phyloP scores from a whole-genome alignment of 2,888 invertebrate species.

The Lycophotia porphyrea region DNA sequence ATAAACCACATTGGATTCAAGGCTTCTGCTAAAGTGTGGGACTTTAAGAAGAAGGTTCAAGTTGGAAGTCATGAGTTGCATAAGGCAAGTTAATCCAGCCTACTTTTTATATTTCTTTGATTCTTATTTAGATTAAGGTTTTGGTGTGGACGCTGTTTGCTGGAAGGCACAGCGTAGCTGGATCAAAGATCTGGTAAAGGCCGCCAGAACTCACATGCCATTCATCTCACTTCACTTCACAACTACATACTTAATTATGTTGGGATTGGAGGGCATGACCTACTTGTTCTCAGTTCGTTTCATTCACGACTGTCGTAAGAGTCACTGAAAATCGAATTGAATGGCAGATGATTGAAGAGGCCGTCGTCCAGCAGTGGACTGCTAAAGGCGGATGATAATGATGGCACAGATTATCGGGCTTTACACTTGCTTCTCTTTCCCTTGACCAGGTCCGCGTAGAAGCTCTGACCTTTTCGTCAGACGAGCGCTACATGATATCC shows the following conservation, averaged over 20 bases:
- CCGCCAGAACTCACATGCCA: background rate
- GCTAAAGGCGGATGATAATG: background rate
- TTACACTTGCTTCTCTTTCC: background rate
- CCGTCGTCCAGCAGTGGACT: background rate
- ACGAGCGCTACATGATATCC: slow-evolving; percentile 95
- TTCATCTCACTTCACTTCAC: background rate
- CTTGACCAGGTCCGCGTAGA: slow-evolving; percentile 93
- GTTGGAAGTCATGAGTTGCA: slow-evolving; percentile 95
- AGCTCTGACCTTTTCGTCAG: slow-evolving; percentile 94
- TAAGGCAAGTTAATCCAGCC: slow-evolving; percentile 89
- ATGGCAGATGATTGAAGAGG: background rate
- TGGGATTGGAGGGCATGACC: background rate
- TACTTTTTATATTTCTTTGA: background rate
- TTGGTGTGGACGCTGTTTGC: background rate
- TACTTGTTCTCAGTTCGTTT: background rate
- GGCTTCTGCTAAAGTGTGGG: slow-evolving; percentile 96
- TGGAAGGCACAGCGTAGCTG: background rate
- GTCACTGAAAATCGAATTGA: background rate
- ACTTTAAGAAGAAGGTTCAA: slow-evolving; percentile 92
- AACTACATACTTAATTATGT: background rate
- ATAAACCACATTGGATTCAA: slow-evolving; percentile 97
- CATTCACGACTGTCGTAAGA: background rate
- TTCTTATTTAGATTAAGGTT: background rate
- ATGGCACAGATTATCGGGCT: background rate
- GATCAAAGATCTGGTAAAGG: background rate